Evolutionary conservation across 2,888 invertebrate species (phyloP).

Genomic region (Tryphoninae sp.): DNA sequence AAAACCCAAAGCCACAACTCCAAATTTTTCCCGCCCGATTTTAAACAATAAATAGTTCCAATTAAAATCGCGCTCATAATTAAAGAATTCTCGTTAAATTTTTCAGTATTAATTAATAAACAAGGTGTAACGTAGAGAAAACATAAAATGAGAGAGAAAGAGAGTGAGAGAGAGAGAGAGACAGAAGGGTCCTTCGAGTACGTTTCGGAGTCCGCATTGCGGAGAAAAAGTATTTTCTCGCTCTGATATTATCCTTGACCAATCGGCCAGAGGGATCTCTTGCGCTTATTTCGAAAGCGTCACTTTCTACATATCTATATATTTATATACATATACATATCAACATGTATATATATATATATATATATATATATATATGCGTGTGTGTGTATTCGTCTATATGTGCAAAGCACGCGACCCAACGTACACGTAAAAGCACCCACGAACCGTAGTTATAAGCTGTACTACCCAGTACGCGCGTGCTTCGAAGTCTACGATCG

Average conservation of each 20-base stretch:
- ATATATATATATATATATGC: constrained; percentile 1
- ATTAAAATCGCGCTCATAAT: too few relatives aligned
- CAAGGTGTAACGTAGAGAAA: not conserved
- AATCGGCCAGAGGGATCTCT: constrained; percentile 62
- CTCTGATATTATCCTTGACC: constrained; percentile 63
- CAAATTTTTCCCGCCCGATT: not conserved
- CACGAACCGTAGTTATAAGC: constrained; percentile 14
- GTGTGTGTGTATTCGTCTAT: not conserved
- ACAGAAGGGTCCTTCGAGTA: constrained; percentile 39
- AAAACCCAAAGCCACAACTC: not conserved
- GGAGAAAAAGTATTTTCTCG: constrained; percentile 56
- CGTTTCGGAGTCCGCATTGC: constrained; percentile 58
- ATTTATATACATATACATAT: not conserved
- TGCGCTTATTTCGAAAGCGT: constrained; percentile 52
- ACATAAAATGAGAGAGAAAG: not conserved
- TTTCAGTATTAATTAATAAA: too few relatives aligned
- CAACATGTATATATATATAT: too few relatives aligned
- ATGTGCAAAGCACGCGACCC: constrained; percentile 58
- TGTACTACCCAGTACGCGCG: constrained; percentile 44
- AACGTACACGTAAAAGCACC: constrained; percentile 18
- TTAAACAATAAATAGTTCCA: not conserved
- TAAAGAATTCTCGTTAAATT: too few relatives aligned
- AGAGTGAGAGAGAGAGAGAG: not conserved
- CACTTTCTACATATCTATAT: constrained; percentile 4
- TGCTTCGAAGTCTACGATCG: constrained; percentile 54